Base-by-base conservation (phyloP, 1,140 invertebrate genomes). In the Drosophila quadrilineata region DNA sequence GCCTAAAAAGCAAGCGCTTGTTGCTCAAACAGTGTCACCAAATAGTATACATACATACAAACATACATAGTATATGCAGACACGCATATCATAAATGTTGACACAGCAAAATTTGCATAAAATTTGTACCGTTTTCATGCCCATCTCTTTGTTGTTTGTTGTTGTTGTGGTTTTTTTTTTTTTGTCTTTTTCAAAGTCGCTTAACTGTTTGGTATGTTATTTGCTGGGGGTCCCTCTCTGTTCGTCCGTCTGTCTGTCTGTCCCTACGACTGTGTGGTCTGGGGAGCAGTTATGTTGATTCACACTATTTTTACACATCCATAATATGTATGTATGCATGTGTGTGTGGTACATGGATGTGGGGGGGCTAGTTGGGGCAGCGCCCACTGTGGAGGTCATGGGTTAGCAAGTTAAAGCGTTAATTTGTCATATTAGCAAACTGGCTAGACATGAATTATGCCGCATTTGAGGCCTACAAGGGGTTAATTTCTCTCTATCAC, bases 21-120 rank as follows among this genome's bases (percentile, higher is more conserved):
- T 12, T 73, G 22, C 24, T 33, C 35, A 75, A 57, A 76, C 67
- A 63, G 67, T 75, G 73, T 75, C 66, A 60, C 65, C 59, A 63
- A 48, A 69, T 50, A 57, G 17, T 9, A 9, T 16, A 60, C 57
- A 31, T 45, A 59, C 48, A 41, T 24, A 22, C 26, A 56, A 21
- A 38, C 22, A 36, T 5, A 21, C 17, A 24, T 2, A 50, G n/a
- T n/a, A n/a, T n/a, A n/a, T n/a, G n/a, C 35, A 53, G 10, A 54
- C 21, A 17, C 28, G 56, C 38, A 5, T 21, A 53, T 60, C 38
- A 52, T 41, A 59, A 76, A 57, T 75, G 56, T 75, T 75, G 59
- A 71, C 50, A 53, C 29, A 67, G 67, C 63, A 48, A 76, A 71
- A 76, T 76, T 52, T 41, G 53, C 43, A 76, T 46, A 40, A 64